phyloP scores from a whole-genome alignment of 1,140 invertebrate species.

The Lasioglossum baleicum region DNA sequence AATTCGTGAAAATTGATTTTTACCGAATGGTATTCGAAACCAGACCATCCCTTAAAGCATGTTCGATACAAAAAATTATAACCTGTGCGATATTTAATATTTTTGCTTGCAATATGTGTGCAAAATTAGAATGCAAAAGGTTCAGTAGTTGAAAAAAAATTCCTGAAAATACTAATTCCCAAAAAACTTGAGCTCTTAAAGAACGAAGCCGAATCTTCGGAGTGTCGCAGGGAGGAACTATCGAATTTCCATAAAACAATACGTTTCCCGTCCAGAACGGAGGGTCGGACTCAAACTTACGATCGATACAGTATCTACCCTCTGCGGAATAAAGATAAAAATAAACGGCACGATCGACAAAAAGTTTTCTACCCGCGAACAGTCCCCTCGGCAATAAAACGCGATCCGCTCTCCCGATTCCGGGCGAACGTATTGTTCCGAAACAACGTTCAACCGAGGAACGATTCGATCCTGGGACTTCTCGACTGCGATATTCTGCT shows the following conservation, averaged over 20 bases:
- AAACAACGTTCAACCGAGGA: not conserved
- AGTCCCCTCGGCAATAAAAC: conserved; percentile 6
- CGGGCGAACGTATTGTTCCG: conserved; percentile 13
- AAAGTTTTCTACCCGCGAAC: conserved; percentile 7
- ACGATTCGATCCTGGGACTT: conserved; percentile 19
- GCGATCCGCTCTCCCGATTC: not conserved
- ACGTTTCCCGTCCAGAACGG: not conserved
- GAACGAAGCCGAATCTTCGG: not conserved
- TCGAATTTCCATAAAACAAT: conserved; percentile 7
- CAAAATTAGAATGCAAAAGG: too few species aligned
- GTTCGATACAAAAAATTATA: too few species aligned
- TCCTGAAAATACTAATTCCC: too few species aligned
- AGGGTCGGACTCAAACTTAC: not conserved
- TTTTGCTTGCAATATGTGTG: too few species aligned
- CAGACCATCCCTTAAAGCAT: too few species aligned
- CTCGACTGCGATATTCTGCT: not conserved
- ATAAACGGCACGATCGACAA: conserved; percentile 7
- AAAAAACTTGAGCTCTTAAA: not conserved
- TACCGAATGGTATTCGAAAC: too few species aligned
- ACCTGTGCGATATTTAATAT: too few species aligned
- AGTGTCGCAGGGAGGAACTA: too few species aligned
- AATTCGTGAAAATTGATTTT: too few species aligned
- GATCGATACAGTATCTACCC: not conserved
- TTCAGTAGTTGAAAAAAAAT: too few species aligned
- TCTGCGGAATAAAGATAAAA: not conserved